These are phyloP conservation scores for Macquaria australasica DNA, from an alignment of 2,113 vertebrate species.

Conservation along the genomic window DNA sequence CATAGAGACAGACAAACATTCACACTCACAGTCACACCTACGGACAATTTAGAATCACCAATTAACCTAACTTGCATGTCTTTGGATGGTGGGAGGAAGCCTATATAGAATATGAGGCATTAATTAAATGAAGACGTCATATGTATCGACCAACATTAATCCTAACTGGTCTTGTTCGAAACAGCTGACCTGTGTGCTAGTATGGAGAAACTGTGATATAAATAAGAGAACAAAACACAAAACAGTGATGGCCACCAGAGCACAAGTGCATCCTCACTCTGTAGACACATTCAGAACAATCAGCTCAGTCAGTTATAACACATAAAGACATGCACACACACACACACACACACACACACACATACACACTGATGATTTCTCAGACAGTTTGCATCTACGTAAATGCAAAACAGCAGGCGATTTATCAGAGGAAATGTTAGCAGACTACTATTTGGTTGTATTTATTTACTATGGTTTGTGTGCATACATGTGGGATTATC, in stretches of 20 bases:
- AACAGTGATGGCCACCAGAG: background rate
- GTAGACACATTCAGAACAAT: constrained; percentile 16
- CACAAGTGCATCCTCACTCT: background rate
- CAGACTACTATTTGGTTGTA: constrained; percentile 20
- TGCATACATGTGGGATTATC: constrained; percentile 41
- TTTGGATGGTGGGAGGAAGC: too few species aligned
- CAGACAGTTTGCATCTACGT: constrained; percentile 23
- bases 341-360: background rate
- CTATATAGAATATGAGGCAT: background rate
- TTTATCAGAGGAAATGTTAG: constrained; percentile 6
- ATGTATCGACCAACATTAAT: background rate
- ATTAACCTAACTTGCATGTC: too few species aligned
- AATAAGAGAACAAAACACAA: background rate
- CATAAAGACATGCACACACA: background rate
- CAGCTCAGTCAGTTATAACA: constrained; percentile 4
- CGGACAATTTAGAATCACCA: too few species aligned
- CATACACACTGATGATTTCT: constrained; percentile 12
- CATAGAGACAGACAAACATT: too few species aligned
- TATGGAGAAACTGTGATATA: background rate
- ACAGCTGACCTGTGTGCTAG: background rate
- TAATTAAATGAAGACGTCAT: too few species aligned
- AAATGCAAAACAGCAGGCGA: constrained; percentile 28
- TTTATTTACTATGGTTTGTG: constrained; percentile 38
- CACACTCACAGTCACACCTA: too few species aligned
- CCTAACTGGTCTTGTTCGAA: background rate